Base-by-base conservation (phyloP, 2,113 vertebrate species). In the Perccottus glenii region DNA sequence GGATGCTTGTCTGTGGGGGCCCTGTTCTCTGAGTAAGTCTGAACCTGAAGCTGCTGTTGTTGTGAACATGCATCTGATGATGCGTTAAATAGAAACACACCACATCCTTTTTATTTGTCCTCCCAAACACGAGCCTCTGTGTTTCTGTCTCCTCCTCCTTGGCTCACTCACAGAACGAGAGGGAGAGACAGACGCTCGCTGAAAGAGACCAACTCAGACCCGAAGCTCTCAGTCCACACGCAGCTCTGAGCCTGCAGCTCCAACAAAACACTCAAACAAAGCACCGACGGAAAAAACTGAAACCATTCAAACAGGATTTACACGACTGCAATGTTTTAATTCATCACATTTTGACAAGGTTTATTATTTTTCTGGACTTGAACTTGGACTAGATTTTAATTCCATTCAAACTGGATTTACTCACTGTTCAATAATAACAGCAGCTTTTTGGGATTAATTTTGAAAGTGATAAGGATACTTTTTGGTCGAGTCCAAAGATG, bases 301-400 rank as follows among this genome's bases (percentile, higher is more conserved):
- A 27, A 3, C 64, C 57, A 65, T 48, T 36, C 43, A 52, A 35
- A 9, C 38, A 50, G 27, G 44, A 15, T 69, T 58, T 9, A 72
- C 73, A 77, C 58, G 58, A 47, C 44, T 63, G 36, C 44, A 51
- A 11, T 44, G 14, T 57, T 64, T 53, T 62, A 62, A 64, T 64
- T 56, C 51, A 42, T 63, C 53, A 59, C 4, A 12, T 33, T n/a
- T 53, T 27, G 49, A 58, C 10, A 48, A 65, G 65, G 65, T 40
- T 64, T 57, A 61, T 70, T 71, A 58, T 64, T 82, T 73, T 77
- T n/a, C 44, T 64, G 76, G 78, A 82, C 57, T 67, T 78, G 78
- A 74, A 84, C 36, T 69, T 27, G 52, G 42, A 67, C 45, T 68
- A 47, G 71, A 77, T 64, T 78, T 71, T 67, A 70, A 49, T 68